Conservation (phyloP, 2,113 vertebrate species). For the Zosterops lateralis region DNA sequence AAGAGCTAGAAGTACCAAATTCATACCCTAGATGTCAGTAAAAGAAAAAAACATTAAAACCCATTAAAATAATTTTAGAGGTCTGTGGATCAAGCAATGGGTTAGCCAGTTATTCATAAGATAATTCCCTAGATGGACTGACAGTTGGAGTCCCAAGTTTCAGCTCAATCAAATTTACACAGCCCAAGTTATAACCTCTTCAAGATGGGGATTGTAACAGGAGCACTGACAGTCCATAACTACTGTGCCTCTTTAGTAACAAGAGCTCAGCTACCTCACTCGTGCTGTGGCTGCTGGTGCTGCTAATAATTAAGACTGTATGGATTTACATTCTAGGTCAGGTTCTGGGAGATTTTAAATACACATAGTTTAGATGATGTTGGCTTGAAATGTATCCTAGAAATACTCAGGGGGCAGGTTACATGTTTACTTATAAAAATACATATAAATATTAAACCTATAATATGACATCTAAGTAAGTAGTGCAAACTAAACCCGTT, state of each 20-base stretch:
- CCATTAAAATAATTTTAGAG: conserved; percentile 63
- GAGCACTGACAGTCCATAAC: conserved; percentile 73
- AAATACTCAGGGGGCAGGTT: conserved; percentile 38
- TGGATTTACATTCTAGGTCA: conserved; percentile 75
- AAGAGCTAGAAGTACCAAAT: conserved; percentile 63
- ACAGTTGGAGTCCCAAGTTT: conserved; percentile 67
- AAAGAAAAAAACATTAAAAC: conserved; percentile 69
- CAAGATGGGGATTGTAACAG: conserved; percentile 73
- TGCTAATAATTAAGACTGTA: conserved; percentile 77
- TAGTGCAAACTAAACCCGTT: conserved; percentile 29
- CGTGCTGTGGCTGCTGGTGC: conserved; percentile 58
- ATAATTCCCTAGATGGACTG: conserved; percentile 75
- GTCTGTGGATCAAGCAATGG: conserved; percentile 45
- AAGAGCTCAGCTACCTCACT: conserved; percentile 69
- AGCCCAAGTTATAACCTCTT: conserved; percentile 75
- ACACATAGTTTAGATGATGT: conserved; percentile 62
- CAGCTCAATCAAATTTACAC: conserved; percentile 75
- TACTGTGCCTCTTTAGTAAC: conserved; percentile 68
- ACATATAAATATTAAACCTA: background rate
- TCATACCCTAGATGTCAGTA: conserved; percentile 72
- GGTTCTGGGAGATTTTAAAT: conserved; percentile 72
- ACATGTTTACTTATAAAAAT: conserved; percentile 2
- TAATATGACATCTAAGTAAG: background rate
- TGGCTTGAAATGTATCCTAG: conserved; percentile 51
- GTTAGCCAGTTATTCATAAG: conserved; percentile 70